Base-by-base conservation (phyloP, 2,888 invertebrate species). In the Helleia helle region DNA sequence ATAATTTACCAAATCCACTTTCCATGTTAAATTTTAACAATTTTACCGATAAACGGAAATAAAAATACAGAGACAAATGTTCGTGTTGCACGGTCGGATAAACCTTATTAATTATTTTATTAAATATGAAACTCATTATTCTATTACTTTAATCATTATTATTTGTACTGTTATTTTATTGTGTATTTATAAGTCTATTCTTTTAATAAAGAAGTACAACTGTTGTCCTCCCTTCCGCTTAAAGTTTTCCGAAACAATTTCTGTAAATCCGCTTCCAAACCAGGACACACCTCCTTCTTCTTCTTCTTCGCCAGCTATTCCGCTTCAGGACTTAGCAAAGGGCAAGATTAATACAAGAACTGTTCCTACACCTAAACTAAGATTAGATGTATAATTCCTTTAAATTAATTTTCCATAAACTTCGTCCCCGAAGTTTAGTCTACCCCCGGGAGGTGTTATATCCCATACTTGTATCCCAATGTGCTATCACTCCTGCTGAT, bases 111-210 rank as follows among this genome's bases (percentile, higher is more conserved):
- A n/a, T n/a, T n/a, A n/a, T n/a, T 14, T 34, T 18, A 34, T 17
- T 9, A 17, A 34, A 18, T 34, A 34, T 34, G 34, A 18, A 9
- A 15, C 31, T 31, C 31, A 31, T 31, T 31, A 31, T n/a, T 31
- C 31, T n/a, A 31, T 31, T n/a, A 11, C 8, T 34, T 5, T 9
- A 18, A 34, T 34, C 8, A 22, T 18, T 9, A 18, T 34, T 34
- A 4, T 6, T 3, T 18, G 18, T 34, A n/a, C 18, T 13, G 34
- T 34, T 8, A 6, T 34, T 18, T 8, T 18, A 22, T 29, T 14
- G 3, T 29, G 29, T 12, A 13, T 29, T 13, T 6, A 3, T 14
- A 29, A 13, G 9, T 15, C 3, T 13, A 29, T 14, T 28, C 4
- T 29, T 13, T 14, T 29, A 14, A 29, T 29, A 14, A 29, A 29